Base-by-base conservation (phyloP, 1,140 invertebrate species). In the Drepana arcuata region DNA sequence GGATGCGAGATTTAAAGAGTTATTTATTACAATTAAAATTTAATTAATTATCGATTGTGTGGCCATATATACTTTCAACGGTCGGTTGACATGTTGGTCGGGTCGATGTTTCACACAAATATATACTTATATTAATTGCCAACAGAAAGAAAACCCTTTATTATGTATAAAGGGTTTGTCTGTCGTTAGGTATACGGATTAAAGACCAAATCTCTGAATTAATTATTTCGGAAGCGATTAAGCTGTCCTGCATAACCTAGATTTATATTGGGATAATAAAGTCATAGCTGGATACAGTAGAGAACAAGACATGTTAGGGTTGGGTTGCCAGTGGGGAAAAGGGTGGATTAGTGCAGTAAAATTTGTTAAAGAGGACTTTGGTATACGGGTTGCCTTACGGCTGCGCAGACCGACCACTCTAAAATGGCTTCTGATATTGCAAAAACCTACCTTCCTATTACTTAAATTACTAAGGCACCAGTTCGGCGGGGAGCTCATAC, bases 181-280 rank as follows among this genome's bases (percentile, higher is more conserved):
- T n/a, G n/a, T n/a, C n/a, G n/a, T n/a, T n/a, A n/a, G n/a, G n/a
- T n/a, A n/a, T n/a, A n/a, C n/a, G n/a, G n/a, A n/a, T 51, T 52
- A 39, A 58, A 55, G 40, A 46, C 37, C 24, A 16, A 28, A 41
- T 54, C 41, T 52, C 36, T 28, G 54, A 71, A 73, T 77, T 77
- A 77, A 77, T 73, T 55, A 56, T 54, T 53, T 52, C 54, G 50
- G 50, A 40, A 55, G 56, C 40, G 44, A 48, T 66, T 67, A 71
- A 70, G 66, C 64, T 52, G 51, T 51, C 52, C 51, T 41, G 34
- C 37, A 53, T 77, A 74, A 72, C 65, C 66, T 70, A 72, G 63
- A 78, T 74, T 78, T 78, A 78, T 66, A 68, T 56, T 48, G 41
- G 68, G 64, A 72, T 74, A 67, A 78, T 78, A 61, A 58, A 58